Conservation (phyloP, 2,888 invertebrate species). For the Alloplasta piceator region DNA sequence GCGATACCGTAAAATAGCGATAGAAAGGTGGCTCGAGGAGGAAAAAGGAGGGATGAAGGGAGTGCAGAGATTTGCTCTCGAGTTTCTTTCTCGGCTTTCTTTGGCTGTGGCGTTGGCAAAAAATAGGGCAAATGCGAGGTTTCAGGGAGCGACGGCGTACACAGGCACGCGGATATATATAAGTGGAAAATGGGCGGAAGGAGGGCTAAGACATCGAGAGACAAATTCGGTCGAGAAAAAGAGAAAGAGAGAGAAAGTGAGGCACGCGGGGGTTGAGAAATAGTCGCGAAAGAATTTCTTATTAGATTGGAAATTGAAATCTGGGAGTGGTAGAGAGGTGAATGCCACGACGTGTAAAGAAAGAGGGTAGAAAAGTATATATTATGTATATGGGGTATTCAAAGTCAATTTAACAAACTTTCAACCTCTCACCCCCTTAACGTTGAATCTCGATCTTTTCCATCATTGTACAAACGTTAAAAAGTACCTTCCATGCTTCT, state of each 20-base stretch:
- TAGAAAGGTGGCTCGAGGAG: slow-evolving; percentile 60
- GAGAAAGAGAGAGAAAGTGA: slow-evolving; percentile 29
- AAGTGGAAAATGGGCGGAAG: slow-evolving; percentile 17
- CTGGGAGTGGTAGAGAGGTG: slow-evolving; percentile 65
- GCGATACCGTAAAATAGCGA: slow-evolving; percentile 61
- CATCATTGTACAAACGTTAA: too few relatives aligned
- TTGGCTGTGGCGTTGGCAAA: slow-evolving; percentile 4
- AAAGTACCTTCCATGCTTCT: too few relatives aligned
- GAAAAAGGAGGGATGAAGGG: background rate
- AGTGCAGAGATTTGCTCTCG: slow-evolving; percentile 41
- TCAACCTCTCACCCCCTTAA: too few relatives aligned
- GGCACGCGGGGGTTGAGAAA: slow-evolving; percentile 68
- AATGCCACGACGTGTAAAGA: slow-evolving; percentile 45
- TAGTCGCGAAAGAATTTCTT: slow-evolving; percentile 77
- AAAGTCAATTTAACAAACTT: too few relatives aligned
- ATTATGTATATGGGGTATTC: background rate
- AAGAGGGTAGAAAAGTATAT: slow-evolving; percentile 8
- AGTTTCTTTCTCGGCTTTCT: slow-evolving; percentile 29
- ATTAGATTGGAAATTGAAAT: slow-evolving; percentile 79
- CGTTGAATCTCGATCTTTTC: too few relatives aligned
- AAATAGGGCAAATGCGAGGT: slow-evolving; percentile 41
- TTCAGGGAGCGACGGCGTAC: slow-evolving; percentile 6
- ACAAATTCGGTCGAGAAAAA: slow-evolving; percentile 60
- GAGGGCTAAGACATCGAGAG: slow-evolving; percentile 63
- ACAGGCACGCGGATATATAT: slow-evolving; percentile 1